phyloP scores from a whole-genome alignment of 1,140 invertebrate genomes.

The Mizuhopecten yessoensis region DNA sequence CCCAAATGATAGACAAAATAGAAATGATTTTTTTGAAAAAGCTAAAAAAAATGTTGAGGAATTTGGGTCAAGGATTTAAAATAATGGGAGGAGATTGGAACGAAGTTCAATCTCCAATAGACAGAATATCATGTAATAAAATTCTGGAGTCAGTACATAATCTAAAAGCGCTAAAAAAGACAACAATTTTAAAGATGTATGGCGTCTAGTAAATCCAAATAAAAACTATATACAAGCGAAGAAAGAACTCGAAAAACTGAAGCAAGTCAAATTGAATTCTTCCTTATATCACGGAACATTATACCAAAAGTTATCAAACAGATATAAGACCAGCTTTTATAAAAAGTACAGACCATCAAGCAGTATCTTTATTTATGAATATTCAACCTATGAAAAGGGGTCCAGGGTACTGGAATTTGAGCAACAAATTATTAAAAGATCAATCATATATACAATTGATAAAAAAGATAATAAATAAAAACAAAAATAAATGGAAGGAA shows the following conservation, averaged over 20 bases:
- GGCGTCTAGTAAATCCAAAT: neutral
- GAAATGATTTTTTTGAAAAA: conserved; percentile 44
- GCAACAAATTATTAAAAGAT: conserved; percentile 18
- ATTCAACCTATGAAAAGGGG: conserved; percentile 11
- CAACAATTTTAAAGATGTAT: conserved; percentile 39
- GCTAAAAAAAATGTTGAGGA: neutral
- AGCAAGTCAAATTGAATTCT: conserved; percentile 41
- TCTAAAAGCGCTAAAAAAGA: conserved; percentile 32
- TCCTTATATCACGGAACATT: neutral
- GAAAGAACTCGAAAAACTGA: neutral
- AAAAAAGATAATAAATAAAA: neutral
- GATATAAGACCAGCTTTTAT: conserved; percentile 46
- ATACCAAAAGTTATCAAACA: neutral
- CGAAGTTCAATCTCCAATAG: neutral
- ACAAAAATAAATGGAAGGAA: too few relatives aligned
- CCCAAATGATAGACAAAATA: neutral
- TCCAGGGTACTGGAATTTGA: neutral
- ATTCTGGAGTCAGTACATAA: neutral
- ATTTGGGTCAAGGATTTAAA: neutral
- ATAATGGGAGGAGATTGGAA: conserved; percentile 48
- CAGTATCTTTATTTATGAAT: conserved; percentile 1
- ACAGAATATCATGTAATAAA: conserved; percentile 34
- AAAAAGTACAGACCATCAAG: conserved; percentile 41
- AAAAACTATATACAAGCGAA: conserved; percentile 36
- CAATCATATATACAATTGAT: neutral